Conservation (phyloP, 2,888 invertebrate species). For the Parnassius mnemosyne region DNA sequence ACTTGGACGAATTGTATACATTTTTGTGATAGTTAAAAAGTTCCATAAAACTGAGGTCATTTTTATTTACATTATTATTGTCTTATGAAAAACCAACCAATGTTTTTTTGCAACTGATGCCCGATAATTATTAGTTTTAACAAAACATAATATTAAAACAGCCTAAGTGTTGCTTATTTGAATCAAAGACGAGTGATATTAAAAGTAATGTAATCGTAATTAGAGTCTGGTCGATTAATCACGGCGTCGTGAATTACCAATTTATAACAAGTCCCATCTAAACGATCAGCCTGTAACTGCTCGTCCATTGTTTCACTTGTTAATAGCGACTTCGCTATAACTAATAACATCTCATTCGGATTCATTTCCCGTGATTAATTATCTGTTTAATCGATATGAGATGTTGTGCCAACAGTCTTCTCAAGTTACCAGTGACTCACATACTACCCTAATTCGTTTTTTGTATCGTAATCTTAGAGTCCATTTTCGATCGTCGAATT, state of each 20-base stretch:
- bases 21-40: no score
- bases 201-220: constrained; percentile 14
- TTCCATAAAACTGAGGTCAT: no score
- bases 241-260: constrained; percentile 23
- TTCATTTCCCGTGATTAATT: constrained; percentile 80
- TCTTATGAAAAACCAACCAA: no score
- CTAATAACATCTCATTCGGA: constrained; percentile 81
- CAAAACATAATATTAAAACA: no score
- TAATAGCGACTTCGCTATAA: constrained; percentile 78
- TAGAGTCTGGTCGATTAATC: constrained; percentile 9
- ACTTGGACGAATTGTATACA: no score
- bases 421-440: constrained; percentile 47
- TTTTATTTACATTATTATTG: no score
- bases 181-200: no score
- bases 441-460: constrained; percentile 33
- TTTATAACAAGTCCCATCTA: constrained; percentile 24
- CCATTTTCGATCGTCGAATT: constrained; percentile 30
- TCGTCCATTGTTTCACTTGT: constrained; percentile 72
- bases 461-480: constrained; percentile 33
- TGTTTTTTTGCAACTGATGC: no score
- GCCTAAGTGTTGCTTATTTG: no score
- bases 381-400: constrained; percentile 81
- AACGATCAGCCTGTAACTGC: constrained; percentile 52
- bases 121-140: no score
- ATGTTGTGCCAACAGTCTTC: constrained; percentile 80